Conservation (phyloP, 2,797 vertebrate genomes). For the Spinus pinus region DNA sequence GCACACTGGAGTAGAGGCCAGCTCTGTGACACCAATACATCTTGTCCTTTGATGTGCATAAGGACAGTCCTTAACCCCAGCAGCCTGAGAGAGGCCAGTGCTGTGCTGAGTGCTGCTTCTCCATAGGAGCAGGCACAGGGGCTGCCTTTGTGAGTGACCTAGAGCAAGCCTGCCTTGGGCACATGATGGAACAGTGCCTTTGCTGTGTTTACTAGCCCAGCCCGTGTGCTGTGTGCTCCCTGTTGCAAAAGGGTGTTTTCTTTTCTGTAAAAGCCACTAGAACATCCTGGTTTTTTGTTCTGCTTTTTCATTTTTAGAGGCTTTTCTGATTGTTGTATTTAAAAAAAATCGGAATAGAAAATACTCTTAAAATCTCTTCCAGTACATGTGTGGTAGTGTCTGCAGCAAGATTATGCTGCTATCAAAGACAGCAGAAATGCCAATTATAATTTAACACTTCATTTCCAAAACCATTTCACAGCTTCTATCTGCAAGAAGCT, state of each 20-base stretch:
- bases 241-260: background rate
- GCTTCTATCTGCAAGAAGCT: background rate
- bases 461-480: background rate
- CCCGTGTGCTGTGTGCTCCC: fast-evolving
- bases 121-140: background rate
- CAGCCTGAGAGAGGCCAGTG: background rate
- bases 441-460: background rate
- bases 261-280: background rate
- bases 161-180: background rate
- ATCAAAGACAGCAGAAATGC: background rate
- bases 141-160: background rate
- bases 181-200: fast-evolving
- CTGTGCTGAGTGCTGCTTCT: background rate
- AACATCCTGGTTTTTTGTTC: background rate
- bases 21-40: background rate
- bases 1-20: background rate
- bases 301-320: background rate
- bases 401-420: background rate
- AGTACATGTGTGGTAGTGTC: background rate
- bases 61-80: background rate
- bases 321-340: background rate
- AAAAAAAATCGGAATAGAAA: background rate
- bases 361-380: background rate
- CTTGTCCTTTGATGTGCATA: background rate
- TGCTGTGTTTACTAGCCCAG: background rate